phyloP scores from a whole-genome alignment of 2,888 invertebrate genomes.

The Athalia rosae region DNA sequence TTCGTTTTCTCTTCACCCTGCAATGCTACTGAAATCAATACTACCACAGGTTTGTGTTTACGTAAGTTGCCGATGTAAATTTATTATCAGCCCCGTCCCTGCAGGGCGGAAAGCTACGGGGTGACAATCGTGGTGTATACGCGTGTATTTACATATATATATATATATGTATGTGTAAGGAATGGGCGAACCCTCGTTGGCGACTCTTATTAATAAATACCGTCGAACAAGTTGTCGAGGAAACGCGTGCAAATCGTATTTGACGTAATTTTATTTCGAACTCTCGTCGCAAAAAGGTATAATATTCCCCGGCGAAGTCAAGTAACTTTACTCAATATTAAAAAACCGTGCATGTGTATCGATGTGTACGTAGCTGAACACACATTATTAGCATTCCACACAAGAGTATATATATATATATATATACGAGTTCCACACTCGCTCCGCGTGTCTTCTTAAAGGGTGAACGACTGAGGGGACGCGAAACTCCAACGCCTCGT shows the following conservation, averaged over 20 bases:
- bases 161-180: not conserved
- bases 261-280: conserved; percentile 18
- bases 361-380: no score
- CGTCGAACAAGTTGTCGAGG: not conserved
- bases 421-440: no score
- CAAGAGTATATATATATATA: no score
- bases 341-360: no score
- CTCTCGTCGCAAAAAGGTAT: no score
- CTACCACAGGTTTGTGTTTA: conserved; percentile 63
- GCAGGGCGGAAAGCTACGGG: conserved; percentile 53
- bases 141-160: no score
- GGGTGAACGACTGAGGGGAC: no score
- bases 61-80: conserved; percentile 67
- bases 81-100: conserved; percentile 54
- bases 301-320: no score
- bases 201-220: conserved; percentile 9
- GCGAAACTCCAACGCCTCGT: no score
- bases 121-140: conserved; percentile 9
- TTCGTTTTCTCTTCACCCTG: conserved; percentile 51
- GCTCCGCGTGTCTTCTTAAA: no score
- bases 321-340: no score
- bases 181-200: not conserved
- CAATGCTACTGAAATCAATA: conserved; percentile 69
- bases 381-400: no score
- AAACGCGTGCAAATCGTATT: conserved; percentile 22